Conservation (phyloP, 2,797 vertebrate genomes). For the Hafferia zeledoni region DNA sequence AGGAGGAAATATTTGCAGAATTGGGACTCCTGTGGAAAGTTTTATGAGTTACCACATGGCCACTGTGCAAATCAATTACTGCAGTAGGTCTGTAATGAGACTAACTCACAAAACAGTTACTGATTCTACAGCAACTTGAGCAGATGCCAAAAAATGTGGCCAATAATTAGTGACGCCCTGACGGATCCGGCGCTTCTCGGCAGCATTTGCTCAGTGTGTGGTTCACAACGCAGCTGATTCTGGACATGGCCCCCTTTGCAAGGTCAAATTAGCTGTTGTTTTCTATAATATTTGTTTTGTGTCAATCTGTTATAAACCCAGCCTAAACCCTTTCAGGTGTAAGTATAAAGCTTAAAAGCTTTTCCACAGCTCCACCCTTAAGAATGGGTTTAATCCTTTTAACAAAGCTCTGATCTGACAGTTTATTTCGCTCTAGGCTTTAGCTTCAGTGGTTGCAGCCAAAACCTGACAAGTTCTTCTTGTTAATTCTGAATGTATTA, state of each 20-base stretch:
- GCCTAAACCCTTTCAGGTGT: constrained; percentile 64
- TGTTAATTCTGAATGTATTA: constrained; percentile 81
- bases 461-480: constrained; percentile 76
- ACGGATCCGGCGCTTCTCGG: not conserved
- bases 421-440: constrained; percentile 72
- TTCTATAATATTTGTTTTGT: not conserved
- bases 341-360: constrained; percentile 66
- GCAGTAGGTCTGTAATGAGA: constrained; percentile 46
- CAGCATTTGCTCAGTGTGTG: fast-evolving
- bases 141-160: constrained; percentile 37
- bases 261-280: not conserved
- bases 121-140: constrained; percentile 54
- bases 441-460: constrained; percentile 69
- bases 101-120: constrained; percentile 40
- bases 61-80: constrained; percentile 52
- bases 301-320: not conserved
- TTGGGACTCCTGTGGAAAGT: not conserved
- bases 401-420: constrained; percentile 73
- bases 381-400: constrained; percentile 71
- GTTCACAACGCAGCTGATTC: not conserved
- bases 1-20: constrained; percentile 19
- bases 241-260: fast-evolving
- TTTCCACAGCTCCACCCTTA: constrained; percentile 56
- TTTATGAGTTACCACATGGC: constrained; percentile 57
- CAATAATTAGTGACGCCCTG: constrained; percentile 21